These are phyloP conservation scores for Chlorocebus sabaeus DNA, from an alignment of 2,113 vertebrate species.

Conservation along the genomic window DNA sequence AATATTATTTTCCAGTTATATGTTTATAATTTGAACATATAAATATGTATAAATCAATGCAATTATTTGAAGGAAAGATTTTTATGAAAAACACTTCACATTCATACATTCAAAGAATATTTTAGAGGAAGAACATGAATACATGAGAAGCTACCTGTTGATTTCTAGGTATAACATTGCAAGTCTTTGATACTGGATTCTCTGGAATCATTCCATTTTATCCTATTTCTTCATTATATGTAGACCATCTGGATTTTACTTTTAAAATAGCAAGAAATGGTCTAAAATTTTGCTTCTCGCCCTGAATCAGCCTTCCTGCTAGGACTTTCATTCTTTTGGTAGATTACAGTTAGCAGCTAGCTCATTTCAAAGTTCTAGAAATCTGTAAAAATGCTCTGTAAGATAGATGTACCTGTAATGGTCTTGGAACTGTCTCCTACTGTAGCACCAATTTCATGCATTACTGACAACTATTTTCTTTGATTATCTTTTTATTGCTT, in stretches of 20 bases:
- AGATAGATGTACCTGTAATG: conserved; percentile 80
- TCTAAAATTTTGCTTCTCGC: conserved; percentile 19
- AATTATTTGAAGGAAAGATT: conserved; percentile 28
- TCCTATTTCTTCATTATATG: neutral
- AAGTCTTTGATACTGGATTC: conserved; percentile 12
- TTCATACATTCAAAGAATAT: conserved; percentile 9
- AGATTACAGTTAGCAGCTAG: neutral
- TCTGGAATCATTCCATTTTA: conserved; percentile 48
- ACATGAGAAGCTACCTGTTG: conserved; percentile 1
- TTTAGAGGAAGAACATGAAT: conserved; percentile 10
- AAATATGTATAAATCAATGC: neutral
- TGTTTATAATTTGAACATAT: conserved; percentile 9
- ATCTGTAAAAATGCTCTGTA: conserved; percentile 18
- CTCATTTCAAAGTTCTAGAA: conserved; percentile 33
- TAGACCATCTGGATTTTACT: conserved; percentile 42
- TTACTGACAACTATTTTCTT: conserved; percentile 94
- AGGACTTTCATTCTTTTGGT: conserved; percentile 15
- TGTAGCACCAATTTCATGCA: conserved; percentile 84
- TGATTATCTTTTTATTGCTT: conserved; percentile 95
- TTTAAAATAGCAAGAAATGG: conserved; percentile 44
- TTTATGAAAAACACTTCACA: conserved; percentile 8
- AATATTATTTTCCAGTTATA: conserved; percentile 30
- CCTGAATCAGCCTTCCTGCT: neutral
- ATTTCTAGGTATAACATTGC: conserved; percentile 21
- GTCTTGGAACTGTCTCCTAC: conserved; percentile 87